These are phyloP conservation scores for Phyllopteryx taeniolatus DNA, from an alignment of 2,113 vertebrate species.

Conservation along the genomic window DNA sequence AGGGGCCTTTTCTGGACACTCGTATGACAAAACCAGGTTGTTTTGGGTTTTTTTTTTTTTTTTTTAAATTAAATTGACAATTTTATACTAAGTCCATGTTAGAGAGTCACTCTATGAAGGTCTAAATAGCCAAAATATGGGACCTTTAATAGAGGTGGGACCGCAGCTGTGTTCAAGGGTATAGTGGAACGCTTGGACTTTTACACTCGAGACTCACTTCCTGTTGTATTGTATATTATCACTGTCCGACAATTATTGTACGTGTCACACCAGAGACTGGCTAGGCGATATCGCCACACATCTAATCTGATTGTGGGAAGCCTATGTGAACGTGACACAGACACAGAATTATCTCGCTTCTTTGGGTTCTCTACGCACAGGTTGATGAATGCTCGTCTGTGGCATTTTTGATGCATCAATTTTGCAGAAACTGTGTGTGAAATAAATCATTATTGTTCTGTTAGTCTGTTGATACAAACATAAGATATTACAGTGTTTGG, in stretches of 20 bases:
- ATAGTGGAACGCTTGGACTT: neutral
- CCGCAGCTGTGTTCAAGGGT: neutral
- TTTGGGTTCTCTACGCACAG: neutral
- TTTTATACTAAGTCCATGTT: too few relatives aligned
- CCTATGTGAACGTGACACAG: neutral
- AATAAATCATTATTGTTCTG: neutral
- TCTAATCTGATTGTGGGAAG: neutral
- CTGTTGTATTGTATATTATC: neutral
- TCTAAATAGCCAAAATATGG: too few relatives aligned
- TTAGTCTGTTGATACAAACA: neutral
- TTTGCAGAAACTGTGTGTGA: neutral
- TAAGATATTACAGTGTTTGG: neutral
- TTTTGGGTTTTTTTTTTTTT: too few relatives aligned
- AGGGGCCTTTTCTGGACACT: too few relatives aligned
- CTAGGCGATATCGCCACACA: neutral
- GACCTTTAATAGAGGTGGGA: neutral
- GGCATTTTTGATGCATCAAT: neutral
- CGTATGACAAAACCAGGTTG: too few relatives aligned
- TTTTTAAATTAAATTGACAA: too few relatives aligned
- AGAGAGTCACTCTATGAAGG: too few relatives aligned
- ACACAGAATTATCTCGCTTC: neutral
- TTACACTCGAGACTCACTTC: neutral
- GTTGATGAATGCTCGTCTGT: neutral
- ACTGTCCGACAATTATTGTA: neutral
- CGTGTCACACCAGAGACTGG: neutral